Percentiles rank a stretch among this genome's conserved stretches.
Evolutionary conservation across 2,113 vertebrate genomes (phyloP).

Genomic region (Passer montanus): DNA sequence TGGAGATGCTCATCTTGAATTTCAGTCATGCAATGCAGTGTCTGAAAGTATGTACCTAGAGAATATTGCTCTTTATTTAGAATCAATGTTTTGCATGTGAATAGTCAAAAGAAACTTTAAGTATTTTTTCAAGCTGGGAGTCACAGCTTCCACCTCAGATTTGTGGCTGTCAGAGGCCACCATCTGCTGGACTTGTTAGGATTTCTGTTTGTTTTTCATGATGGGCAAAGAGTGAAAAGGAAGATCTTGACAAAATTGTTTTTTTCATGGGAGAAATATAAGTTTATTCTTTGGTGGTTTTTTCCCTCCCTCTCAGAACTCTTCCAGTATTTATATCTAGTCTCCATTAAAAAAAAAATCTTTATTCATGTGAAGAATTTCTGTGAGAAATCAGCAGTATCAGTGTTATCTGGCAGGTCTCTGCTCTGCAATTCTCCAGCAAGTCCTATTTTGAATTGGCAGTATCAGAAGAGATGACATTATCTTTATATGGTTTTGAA

Average conservation of each 20-base stretch:
- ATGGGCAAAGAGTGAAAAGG: background rate
- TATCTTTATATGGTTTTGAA: conserved; percentile 63
- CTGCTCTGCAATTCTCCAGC: conserved; percentile 46
- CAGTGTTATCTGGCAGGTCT: conserved; percentile 59
- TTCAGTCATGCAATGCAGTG: rapidly evolving
- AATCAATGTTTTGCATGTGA: background rate
- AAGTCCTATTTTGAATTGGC: conserved; percentile 51
- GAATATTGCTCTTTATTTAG: background rate
- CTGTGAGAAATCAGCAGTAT: conserved; percentile 35
- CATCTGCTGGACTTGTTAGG: background rate
- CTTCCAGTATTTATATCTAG: background rate
- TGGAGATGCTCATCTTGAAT: background rate
- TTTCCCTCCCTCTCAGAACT: background rate
- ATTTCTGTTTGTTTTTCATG: background rate
- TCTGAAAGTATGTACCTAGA: background rate
- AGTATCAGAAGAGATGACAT: conserved; percentile 53
- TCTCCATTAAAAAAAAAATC: background rate
- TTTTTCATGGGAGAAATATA: background rate
- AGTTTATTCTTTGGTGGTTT: background rate
- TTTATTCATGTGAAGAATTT: conserved; percentile 63
- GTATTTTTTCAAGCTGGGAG: background rate
- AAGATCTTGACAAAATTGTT: background rate
- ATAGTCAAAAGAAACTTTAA: background rate
- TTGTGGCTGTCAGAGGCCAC: background rate
- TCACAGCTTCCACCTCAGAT: background rate